Evolutionary conservation across 2,888 invertebrate genomes (phyloP).

Genomic region (Hirtodrosophila confusa): DNA sequence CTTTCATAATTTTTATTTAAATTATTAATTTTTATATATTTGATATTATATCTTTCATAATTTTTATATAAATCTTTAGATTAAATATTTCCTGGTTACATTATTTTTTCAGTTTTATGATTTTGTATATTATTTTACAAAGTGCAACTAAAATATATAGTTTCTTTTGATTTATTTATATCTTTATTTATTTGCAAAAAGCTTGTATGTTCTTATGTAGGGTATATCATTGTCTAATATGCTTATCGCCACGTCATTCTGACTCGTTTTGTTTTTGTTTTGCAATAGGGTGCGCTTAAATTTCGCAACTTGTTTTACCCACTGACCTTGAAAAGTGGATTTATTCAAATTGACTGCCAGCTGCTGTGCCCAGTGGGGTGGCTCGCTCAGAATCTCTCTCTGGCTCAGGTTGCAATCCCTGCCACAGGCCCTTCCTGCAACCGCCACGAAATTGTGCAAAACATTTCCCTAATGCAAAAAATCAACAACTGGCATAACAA

Average conservation of each 20-base stretch:
- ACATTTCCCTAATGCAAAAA: slow-evolving; percentile 51
- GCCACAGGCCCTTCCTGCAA: slow-evolving; percentile 14
- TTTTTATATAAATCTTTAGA: no score
- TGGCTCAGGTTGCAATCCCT: slow-evolving; percentile 56
- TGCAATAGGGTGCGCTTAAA: slow-evolving; percentile 55
- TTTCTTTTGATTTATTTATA: no score
- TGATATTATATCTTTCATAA: no score
- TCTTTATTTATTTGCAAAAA: neutral
- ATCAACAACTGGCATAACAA: slow-evolving; percentile 26
- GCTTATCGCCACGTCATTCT: neutral
- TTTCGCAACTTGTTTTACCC: slow-evolving; percentile 79
- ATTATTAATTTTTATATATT: no score
- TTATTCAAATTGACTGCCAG: slow-evolving; percentile 66
- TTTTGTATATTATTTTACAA: no score
- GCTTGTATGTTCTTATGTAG: neutral
- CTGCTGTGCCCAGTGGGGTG: slow-evolving; percentile 65
- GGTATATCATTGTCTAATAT: neutral
- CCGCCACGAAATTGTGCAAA: slow-evolving; percentile 43
- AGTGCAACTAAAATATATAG: no score
- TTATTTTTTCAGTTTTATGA: no score
- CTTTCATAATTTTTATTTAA: no score
- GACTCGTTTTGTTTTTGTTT: slow-evolving; percentile 26
- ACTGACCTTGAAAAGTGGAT: slow-evolving; percentile 83
- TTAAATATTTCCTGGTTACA: no score
- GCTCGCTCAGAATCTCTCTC: slow-evolving; percentile 27